Evolutionary conservation across 2,888 invertebrate genomes (phyloP), one percentile per base, ranked within the genome.

Genomic region (Harpagoxenus sublaevis): DNA sequence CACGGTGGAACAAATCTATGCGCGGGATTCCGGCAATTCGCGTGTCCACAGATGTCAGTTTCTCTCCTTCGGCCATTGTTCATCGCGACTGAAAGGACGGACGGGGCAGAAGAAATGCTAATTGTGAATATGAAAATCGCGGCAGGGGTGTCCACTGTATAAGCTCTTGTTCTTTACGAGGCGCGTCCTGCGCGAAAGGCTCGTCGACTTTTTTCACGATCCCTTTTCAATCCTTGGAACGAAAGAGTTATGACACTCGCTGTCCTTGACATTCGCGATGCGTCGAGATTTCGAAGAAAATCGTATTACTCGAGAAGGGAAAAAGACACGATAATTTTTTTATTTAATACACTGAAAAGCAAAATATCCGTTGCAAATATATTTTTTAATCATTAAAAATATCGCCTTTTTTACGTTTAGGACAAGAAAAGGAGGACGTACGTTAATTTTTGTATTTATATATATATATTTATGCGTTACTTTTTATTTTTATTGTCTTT

Each of bases 71-170:
- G 23, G 31, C 18, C 75, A 84, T 89, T 86, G 89, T 91, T 75
- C 84, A 63, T 45, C 57, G 85, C 81, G 78, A 65, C 45, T 82
- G 83, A 83, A 66, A 83, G 74, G 89, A 85, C 70, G 63, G 87
- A 84, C 81, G 60, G 55, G 15, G 35, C 74, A 73, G 81, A 90
- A 89, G 74, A 90, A 85, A 92, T 89, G 87, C 86, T 89, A 88
- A 92, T 90, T 92, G 89, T 85, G 89, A 81, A 90, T 89, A 92
- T 91, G 90, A 91, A 92, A 92, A 91, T 91, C 85, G 83, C 86
- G 78, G 85, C 88, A 86, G 87, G 87, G 86, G 86, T 85, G 82
- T 83, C 70, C 81, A 62, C 85, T 78, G 87, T 45, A 48, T 84
- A 86, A 85, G 60, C 84, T 60, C 78, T 88, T 85, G 71, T 88